Evolutionary conservation across 2,113 vertebrate genomes (phyloP).

Genomic region (Gymnogyps californianus): DNA sequence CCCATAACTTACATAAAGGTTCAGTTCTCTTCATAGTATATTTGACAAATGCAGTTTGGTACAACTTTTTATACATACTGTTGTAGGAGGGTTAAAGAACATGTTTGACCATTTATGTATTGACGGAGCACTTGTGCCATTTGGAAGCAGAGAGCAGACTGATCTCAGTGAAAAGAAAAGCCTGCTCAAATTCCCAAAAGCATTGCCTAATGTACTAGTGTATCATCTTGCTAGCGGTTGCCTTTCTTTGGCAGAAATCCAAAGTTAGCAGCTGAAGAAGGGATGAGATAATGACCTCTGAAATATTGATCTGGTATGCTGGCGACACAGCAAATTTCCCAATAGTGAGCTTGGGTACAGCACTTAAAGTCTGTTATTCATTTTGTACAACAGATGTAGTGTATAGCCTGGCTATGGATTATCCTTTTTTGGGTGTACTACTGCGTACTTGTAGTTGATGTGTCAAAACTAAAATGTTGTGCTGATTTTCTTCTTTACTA

Average conservation of each 20-base stretch:
- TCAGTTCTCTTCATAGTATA: not conserved
- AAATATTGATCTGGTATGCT: slow-evolving; percentile 66
- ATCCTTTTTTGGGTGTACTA: not conserved
- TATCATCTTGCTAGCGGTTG: slow-evolving; percentile 23
- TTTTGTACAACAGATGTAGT: not conserved
- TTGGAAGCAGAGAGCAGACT: not conserved
- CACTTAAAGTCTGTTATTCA: not conserved
- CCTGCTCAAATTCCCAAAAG: slow-evolving; percentile 11
- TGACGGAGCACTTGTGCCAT: not conserved
- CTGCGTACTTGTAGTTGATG: not conserved
- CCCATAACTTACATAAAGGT: not conserved
- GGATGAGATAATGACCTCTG: slow-evolving; percentile 68
- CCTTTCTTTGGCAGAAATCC: slow-evolving; percentile 43
- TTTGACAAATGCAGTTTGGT: not conserved
- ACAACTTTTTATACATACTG: not conserved
- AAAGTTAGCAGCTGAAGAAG: slow-evolving; percentile 48
- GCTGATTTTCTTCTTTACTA: not conserved
- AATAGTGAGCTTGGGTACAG: not conserved
- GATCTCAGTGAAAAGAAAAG: slow-evolving; percentile 43
- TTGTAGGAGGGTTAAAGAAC: not conserved
- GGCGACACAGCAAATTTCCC: slow-evolving; percentile 35
- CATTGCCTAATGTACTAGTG: slow-evolving; percentile 5
- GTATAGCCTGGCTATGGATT: not conserved
- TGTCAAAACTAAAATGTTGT: not conserved
- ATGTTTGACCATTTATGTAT: not conserved